Percentiles rank a stretch among this genome's conserved stretches.
phyloP scores from a whole-genome alignment of 2,888 invertebrate genomes.

The Taenaris catops region DNA sequence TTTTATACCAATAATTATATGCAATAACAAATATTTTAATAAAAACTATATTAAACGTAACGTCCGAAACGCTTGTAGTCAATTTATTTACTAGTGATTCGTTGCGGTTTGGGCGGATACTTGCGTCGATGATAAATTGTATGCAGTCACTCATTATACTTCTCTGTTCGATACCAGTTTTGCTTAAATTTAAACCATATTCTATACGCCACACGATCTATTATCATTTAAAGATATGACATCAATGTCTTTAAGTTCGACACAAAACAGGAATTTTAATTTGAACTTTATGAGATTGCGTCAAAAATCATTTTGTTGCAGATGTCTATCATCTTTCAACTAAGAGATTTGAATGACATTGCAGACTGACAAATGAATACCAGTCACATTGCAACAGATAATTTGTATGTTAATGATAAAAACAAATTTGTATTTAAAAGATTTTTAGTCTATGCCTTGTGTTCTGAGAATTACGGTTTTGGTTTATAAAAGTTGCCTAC shows the following conservation, averaged over 20 bases:
- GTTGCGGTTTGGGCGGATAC: conserved; percentile 75
- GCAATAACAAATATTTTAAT: not conserved
- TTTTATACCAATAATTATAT: too few relatives aligned
- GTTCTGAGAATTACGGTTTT: conserved; percentile 29
- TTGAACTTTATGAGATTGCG: conserved; percentile 38
- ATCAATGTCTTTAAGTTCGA: conserved; percentile 22
- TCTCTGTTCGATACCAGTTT: conserved; percentile 24
- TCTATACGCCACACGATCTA: conserved; percentile 1
- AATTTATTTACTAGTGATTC: conserved; percentile 76
- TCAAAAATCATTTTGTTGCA: conserved; percentile 36
- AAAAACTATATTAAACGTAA: conserved; percentile 39
- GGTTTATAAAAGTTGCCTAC: too few relatives aligned
- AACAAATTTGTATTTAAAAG: conserved; percentile 29
- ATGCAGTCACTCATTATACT: conserved; percentile 58
- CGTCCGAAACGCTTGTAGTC: conserved; percentile 67
- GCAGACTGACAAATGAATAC: conserved; percentile 68
- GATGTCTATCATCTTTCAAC: conserved; percentile 27
- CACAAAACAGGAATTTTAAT: conserved; percentile 29
- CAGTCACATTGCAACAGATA: conserved; percentile 66
- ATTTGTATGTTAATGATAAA: conserved; percentile 63
- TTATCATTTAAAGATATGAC: conserved; percentile 2
- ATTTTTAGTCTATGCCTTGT: conserved; percentile 28
- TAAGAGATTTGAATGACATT: conserved; percentile 62
- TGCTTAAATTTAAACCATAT: conserved; percentile 13
- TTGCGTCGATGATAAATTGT: conserved; percentile 73